Base-by-base conservation (phyloP, 2,113 vertebrate species). In the Toxotes chatareus region DNA sequence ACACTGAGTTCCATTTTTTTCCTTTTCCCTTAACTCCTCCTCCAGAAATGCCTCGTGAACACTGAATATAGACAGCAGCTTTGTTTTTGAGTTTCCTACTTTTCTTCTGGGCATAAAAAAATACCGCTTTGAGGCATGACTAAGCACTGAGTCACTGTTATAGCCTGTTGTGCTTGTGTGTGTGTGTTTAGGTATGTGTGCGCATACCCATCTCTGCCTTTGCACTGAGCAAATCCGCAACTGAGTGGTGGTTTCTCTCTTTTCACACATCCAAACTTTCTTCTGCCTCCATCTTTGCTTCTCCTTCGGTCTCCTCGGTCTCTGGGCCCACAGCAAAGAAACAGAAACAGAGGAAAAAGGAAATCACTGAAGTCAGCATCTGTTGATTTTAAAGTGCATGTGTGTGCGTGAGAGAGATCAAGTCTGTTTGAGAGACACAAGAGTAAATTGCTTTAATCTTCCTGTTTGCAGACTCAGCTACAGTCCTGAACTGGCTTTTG, bases 371-470 rank as follows among this genome's bases (percentile, higher is more conserved):
- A 31, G 51, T 70, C 36, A 38, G 51, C 51, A 38, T 61, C 17
- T 44, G 63, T 42, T 72, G 27, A 53, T 42, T 62, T 21, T 10
- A 8, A 27, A 19, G 42, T 1, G 11, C 4, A 27, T 46, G 44
- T 16, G 61, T 51, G 47, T 51, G 47, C 21, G 27, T 66, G 42
- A 60, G n/a, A 36, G 32, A n/a, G 34, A 38, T 14, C 27, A 34
- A 14, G n/a, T 61, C 44, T 61, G 55, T 49, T 21, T 51, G 42
- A 32, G 27, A 62, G 23, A 36, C 51, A 36, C 51, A 19, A 32
- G 17, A 55, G 68, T 61, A 44, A 73, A 73, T 76, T 31, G 74
- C 62, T 67, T 60, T 78, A 73, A 73, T 73, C 68, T 67, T 78
- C 27, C 9, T 65, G 55, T 61, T 61, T 62, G 62, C 62, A 49